Conservation (phyloP, 2,113 vertebrate genomes). For the Dicerorhinus sumatrensis region DNA sequence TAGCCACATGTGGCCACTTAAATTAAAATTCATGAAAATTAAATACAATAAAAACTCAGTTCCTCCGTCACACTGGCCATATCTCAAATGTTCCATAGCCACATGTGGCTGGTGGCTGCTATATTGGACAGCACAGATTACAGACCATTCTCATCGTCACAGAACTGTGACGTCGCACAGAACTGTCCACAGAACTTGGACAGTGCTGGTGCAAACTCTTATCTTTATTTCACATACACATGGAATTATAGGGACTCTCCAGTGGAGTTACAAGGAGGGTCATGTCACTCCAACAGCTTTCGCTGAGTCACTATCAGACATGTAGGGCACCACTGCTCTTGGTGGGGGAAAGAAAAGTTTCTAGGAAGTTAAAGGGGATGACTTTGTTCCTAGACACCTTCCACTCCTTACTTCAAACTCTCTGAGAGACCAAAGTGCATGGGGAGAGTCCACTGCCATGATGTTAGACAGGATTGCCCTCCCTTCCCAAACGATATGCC, state of each 20-base stretch:
- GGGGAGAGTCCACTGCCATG: not conserved
- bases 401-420: not conserved
- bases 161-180: no score
- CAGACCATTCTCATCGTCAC: not conserved
- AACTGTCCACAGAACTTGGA: not conserved
- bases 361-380: not conserved
- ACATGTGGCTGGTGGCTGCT: not conserved
- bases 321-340: not conserved
- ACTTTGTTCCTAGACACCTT: not conserved
- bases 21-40: not conserved
- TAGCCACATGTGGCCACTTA: not conserved
- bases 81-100: not conserved
- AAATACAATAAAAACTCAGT: not conserved
- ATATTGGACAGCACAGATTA: no score
- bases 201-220: not conserved
- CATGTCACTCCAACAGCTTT: not conserved
- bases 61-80: not conserved
- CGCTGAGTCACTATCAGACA: not conserved
- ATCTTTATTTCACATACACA: not conserved
- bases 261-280: no score
- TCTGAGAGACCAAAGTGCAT: not conserved
- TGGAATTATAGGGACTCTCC: accelerated
- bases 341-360: not conserved
- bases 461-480: not conserved
- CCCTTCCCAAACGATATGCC: not conserved